These are phyloP conservation scores for Fistularia commersonii DNA, from an alignment of 2,797 vertebrate species.

Conservation along the genomic window DNA sequence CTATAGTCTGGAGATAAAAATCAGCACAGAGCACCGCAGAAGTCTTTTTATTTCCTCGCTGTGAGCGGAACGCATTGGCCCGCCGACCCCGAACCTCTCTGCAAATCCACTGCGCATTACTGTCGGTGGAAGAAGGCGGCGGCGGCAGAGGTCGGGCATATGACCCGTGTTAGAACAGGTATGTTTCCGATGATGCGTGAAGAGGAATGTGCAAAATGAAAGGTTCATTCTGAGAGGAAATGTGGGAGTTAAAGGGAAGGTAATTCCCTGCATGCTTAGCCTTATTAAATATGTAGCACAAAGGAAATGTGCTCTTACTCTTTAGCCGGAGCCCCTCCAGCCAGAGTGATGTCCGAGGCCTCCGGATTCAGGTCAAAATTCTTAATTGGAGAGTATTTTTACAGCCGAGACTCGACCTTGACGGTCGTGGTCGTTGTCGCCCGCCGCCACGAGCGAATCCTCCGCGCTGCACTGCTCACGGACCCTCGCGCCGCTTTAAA, in stretches of 20 bases:
- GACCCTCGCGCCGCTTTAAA: slow-evolving; percentile 54
- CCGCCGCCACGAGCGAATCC: slow-evolving; percentile 10
- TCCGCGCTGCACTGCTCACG: slow-evolving; percentile 6
- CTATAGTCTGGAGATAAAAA: too few relatives aligned
- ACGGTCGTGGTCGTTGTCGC: slow-evolving; percentile 36
- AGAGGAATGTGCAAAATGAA: slow-evolving; percentile 64
- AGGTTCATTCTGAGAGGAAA: slow-evolving; percentile 54
- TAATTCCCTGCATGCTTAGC: slow-evolving; percentile 65
- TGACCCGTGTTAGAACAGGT: slow-evolving; percentile 53
- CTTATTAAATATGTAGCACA: slow-evolving; percentile 71
- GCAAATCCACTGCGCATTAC: slow-evolving; percentile 48
- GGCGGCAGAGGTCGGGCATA: slow-evolving; percentile 33
- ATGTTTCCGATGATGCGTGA: slow-evolving; percentile 65
- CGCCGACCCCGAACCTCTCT: slow-evolving; percentile 33
- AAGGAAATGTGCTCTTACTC: slow-evolving; percentile 61
- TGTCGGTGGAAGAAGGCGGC: slow-evolving; percentile 20
- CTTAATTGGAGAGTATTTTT: slow-evolving; percentile 3
- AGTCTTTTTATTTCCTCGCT: too few relatives aligned
- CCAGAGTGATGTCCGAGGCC: slow-evolving; percentile 19
- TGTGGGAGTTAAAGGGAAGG: slow-evolving; percentile 51
- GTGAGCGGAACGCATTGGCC: too few relatives aligned
- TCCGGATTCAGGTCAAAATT: slow-evolving; percentile 17
- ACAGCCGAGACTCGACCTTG: slow-evolving; percentile 37
- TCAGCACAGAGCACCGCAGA: too few relatives aligned
- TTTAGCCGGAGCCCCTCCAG: slow-evolving; percentile 34